phyloP scores from a whole-genome alignment of 2,888 invertebrate species.

The Erpobdella octoculata region DNA sequence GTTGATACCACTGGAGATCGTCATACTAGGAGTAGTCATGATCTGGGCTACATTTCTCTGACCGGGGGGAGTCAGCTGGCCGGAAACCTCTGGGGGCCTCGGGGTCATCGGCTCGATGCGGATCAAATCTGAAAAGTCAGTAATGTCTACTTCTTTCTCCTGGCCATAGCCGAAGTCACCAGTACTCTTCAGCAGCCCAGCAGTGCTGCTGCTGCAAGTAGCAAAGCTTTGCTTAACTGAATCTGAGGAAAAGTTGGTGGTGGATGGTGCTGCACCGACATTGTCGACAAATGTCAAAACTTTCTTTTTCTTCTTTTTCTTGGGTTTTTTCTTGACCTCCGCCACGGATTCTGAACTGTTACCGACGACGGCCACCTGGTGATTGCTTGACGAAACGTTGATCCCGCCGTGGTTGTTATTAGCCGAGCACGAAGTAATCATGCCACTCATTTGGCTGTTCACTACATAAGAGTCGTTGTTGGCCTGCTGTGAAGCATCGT shows the following conservation, averaged over 20 bases:
- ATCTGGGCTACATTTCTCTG: background rate
- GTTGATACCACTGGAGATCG: background rate
- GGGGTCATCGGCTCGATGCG: constrained; percentile 32
- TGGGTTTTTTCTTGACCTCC: background rate
- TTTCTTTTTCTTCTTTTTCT: constrained; percentile 19
- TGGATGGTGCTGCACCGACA: background rate
- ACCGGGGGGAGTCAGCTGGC: background rate
- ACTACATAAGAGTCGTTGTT: background rate
- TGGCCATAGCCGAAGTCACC: background rate
- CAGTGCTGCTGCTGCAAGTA: background rate
- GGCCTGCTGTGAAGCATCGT: background rate
- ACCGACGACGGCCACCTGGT: background rate
- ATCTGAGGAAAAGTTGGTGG: too few species aligned
- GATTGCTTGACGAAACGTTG: background rate
- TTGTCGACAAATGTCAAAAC: background rate
- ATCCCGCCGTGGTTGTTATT: background rate
- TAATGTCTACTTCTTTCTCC: constrained; percentile 27
- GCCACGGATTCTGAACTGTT: background rate
- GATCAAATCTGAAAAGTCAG: constrained; percentile 32
- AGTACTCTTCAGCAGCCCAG: background rate
- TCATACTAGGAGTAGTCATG: constrained; percentile 15
- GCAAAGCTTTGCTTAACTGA: background rate
- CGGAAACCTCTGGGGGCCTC: constrained; percentile 9
- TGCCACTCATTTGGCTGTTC: background rate
- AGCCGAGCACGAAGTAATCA: background rate